Percentiles rank a stretch among this genome's conserved stretches.
phyloP scores from a whole-genome alignment of 2,888 invertebrate genomes.

The Synanthedon vespiformis region DNA sequence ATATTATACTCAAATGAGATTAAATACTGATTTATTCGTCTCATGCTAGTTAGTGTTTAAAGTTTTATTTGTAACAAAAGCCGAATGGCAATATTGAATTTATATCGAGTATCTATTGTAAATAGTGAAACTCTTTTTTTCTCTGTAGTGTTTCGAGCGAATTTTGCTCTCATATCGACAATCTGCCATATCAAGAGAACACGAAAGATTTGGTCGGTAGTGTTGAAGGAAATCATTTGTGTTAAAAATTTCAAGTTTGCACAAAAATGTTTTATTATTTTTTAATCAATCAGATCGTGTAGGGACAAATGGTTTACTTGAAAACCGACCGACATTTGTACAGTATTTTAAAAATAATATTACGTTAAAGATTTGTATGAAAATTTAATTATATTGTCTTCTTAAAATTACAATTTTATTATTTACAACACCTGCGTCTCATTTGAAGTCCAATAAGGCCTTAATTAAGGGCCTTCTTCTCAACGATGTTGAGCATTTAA shows the following conservation, averaged over 20 bases:
- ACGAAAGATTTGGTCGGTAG: constrained; percentile 55
- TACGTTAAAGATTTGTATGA: constrained; percentile 86
- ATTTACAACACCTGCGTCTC: constrained; percentile 8
- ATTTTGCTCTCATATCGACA: constrained; percentile 73
- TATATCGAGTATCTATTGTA: constrained; percentile 26
- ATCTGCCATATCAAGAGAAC: constrained; percentile 77
- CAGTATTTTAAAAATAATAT: constrained; percentile 83
- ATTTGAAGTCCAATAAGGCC: no score
- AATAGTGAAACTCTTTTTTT: constrained; percentile 37
- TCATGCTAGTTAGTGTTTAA: constrained; percentile 36
- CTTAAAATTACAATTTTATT: constrained; percentile 48
- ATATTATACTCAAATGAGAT: constrained; percentile 64
- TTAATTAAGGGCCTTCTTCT: no score
- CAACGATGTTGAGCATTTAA: no score
- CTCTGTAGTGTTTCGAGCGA: constrained; percentile 41
- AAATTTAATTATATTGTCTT: constrained; percentile 76
- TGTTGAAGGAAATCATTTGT: constrained; percentile 51
- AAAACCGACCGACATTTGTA: constrained; percentile 67
- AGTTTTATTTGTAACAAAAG: constrained; percentile 26
- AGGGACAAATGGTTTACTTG: constrained; percentile 47
- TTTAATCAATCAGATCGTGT: constrained; percentile 10
- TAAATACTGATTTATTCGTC: constrained; percentile 38
- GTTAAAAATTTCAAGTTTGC: constrained; percentile 9
- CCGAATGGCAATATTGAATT: constrained; percentile 34
- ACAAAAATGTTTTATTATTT: constrained; percentile 5